A percentile compares a stretch with the other conserved stretches of the same genome.
phyloP scores from a whole-genome alignment of 2,888 invertebrate genomes.

The Sphinx pinastri region DNA sequence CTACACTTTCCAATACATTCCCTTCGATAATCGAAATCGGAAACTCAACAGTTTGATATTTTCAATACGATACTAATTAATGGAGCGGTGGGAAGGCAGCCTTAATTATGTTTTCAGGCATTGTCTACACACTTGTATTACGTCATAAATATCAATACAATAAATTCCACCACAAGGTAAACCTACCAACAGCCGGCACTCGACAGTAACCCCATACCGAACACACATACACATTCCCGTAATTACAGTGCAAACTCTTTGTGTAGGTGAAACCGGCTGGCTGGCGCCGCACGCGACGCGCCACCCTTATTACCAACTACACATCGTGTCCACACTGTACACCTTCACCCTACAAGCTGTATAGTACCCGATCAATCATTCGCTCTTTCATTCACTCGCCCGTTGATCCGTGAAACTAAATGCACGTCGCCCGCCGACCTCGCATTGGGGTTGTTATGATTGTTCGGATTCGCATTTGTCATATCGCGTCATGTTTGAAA shows the following conservation, averaged over 20 bases:
- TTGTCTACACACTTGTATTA: background rate
- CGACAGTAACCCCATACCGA: conserved; percentile 15
- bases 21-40: no score
- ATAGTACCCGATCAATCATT: conserved; percentile 37
- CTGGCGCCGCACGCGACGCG: conserved; percentile 61
- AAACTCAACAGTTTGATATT: no score
- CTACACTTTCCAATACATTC: no score
- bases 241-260: conserved; percentile 43
- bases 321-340: conserved; percentile 37
- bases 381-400: conserved; percentile 40
- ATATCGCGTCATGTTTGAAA: background rate
- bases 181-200: conserved; percentile 5
- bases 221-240: conserved; percentile 37
- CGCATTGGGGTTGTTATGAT: conserved; percentile 2
- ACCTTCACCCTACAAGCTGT: conserved; percentile 45
- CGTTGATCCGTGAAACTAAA: conserved; percentile 29
- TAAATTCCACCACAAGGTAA: conserved; percentile 1
- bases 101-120: no score
- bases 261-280: conserved; percentile 40
- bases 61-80: no score
- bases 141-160: background rate
- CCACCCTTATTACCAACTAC: conserved; percentile 35
- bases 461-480: conserved; percentile 15
- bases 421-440: background rate
- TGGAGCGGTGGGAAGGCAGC: no score